Percentiles rank a stretch among this genome's conserved stretches.
Evolutionary conservation across 2,113 vertebrate genomes (phyloP).

Genomic region (Sialia sialis): DNA sequence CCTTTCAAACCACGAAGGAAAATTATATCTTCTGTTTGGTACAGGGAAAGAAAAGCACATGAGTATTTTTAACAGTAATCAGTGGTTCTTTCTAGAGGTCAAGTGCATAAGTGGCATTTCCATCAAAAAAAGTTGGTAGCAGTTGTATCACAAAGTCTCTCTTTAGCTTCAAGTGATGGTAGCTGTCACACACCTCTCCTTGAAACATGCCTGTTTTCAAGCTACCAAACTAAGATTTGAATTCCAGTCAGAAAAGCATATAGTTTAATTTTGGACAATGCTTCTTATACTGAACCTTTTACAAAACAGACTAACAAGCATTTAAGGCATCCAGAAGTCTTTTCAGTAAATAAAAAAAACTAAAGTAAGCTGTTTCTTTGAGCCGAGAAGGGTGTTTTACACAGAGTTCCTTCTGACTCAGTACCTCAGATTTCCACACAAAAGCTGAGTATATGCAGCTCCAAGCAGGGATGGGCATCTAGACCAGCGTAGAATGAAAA

Average conservation of each 20-base stretch:
- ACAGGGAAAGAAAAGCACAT: not conserved
- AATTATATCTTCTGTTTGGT: not conserved
- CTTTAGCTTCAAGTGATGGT: rapidly evolving
- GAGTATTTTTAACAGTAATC: not conserved
- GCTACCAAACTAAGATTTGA: rapidly evolving
- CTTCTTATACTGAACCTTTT: not conserved
- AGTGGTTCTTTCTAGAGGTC: not conserved
- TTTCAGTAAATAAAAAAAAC: not conserved
- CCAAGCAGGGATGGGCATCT: not conserved
- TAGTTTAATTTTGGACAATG: not conserved
- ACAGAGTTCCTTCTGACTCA: not conserved
- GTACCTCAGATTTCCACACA: not conserved
- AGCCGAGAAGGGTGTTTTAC: not conserved
- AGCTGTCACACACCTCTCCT: not conserved
- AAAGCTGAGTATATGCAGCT: not conserved
- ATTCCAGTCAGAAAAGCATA: not conserved
- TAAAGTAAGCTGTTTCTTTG: not conserved
- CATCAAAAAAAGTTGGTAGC: not conserved
- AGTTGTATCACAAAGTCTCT: not conserved
- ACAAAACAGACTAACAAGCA: not conserved
- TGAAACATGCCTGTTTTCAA: not conserved
- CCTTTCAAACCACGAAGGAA: not conserved
- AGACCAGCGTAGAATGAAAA: not conserved
- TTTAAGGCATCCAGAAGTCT: not conserved
- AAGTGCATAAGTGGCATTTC: not conserved